phyloP scores from a whole-genome alignment of 2,888 invertebrate genomes.

The Teleogryllus oceanicus region DNA sequence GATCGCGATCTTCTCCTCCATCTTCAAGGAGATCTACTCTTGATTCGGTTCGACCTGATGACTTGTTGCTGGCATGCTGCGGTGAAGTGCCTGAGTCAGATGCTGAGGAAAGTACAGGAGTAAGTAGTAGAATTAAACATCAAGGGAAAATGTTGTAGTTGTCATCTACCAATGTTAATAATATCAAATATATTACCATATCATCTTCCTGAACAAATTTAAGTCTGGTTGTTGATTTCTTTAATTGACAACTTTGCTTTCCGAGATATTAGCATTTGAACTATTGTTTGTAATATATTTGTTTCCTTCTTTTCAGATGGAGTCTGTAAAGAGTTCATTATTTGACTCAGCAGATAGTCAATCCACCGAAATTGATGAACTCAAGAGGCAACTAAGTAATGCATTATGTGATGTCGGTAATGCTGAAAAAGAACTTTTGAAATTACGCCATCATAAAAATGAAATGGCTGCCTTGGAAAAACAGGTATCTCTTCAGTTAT shows the following conservation, averaged over 20 bases:
- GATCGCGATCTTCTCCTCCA: conserved; percentile 60
- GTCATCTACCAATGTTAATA: no score
- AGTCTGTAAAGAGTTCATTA: conserved; percentile 41
- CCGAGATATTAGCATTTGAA: background rate
- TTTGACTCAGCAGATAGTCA: conserved; percentile 58
- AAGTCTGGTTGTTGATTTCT: no score
- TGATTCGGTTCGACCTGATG: conserved; percentile 55
- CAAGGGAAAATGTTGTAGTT: no score
- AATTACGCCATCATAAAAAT: conserved; percentile 65
- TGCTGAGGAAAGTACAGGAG: conserved; percentile 41
- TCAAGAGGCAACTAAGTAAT: conserved; percentile 65
- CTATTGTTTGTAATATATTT: background rate
- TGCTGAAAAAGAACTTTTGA: conserved; percentile 69
- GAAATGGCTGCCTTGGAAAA: conserved; percentile 69
- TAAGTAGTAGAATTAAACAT: conserved; percentile 19
- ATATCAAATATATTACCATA: no score
- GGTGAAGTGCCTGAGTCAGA: conserved; percentile 41
- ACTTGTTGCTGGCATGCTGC: conserved; percentile 50
- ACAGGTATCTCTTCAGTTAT: conserved; percentile 44
- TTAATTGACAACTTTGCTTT: no score
- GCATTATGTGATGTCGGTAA: conserved; percentile 61
- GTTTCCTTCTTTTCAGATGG: conserved; percentile 27
- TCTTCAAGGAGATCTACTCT: conserved; percentile 52
- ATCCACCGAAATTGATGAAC: conserved; percentile 63
- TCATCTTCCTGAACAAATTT: no score